Evolutionary conservation across 1,140 invertebrate genomes (phyloP).

Genomic region (Cydia pomonella): DNA sequence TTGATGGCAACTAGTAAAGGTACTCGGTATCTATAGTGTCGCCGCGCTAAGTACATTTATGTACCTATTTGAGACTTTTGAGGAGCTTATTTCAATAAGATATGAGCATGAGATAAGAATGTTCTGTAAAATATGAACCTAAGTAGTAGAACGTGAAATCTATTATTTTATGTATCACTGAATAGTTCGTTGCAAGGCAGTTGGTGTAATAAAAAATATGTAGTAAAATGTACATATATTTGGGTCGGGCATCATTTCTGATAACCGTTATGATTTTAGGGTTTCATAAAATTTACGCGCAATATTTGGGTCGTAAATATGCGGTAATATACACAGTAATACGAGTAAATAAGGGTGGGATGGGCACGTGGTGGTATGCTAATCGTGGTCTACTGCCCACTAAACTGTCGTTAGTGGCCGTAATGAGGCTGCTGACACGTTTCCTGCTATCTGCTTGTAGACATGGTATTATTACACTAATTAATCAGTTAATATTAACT

Average conservation of each 20-base stretch:
- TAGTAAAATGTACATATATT: neutral
- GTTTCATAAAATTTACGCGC: constrained; percentile 49
- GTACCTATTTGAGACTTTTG: no score
- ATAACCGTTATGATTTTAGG: constrained; percentile 47
- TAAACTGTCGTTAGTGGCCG: constrained; percentile 50
- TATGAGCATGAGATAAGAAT: no score
- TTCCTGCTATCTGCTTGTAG: constrained; percentile 9
- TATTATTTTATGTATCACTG: no score
- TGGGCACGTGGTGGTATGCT: constrained; percentile 46
- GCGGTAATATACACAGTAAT: constrained; percentile 38
- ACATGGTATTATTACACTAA: neutral
- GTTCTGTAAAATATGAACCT: no score
- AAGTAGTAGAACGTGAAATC: no score
- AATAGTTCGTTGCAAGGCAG: no score
- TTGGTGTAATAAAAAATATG: no score
- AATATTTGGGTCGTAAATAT: constrained; percentile 48
- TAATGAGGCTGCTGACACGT: constrained; percentile 42
- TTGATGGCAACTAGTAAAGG: neutral
- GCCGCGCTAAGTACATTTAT: no score
- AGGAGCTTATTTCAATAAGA: no score
- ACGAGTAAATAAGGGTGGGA: constrained; percentile 32
- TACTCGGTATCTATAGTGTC: neutral
- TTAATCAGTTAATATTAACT: neutral
- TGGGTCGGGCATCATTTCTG: constrained; percentile 35
- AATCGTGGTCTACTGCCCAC: constrained; percentile 50